A percentile compares a stretch with the other conserved stretches of the same genome.
These are phyloP conservation scores for Onthophagus sagittarius DNA, from an alignment of 2,888 invertebrate genomes.

Conservation along the genomic window DNA sequence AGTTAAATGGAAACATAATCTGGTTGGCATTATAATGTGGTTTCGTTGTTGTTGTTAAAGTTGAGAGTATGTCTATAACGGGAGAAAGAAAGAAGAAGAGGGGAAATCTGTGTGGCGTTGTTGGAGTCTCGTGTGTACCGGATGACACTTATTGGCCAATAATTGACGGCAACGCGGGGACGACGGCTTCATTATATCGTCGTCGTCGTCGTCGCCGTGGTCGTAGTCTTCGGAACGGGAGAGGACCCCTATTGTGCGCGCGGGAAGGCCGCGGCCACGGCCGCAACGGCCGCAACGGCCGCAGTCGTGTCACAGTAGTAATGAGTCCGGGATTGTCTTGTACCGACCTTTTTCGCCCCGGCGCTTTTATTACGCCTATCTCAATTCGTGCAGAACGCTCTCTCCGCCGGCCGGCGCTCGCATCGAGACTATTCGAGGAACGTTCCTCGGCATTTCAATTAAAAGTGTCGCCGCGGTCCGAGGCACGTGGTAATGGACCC, in stretches of 20 bases:
- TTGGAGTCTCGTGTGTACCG: constrained; percentile 30
- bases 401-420: neutral
- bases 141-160: constrained; percentile 45
- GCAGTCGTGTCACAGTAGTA: neutral
- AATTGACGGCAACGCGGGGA: constrained; percentile 45
- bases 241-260: neutral
- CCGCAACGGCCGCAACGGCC: neutral
- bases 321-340: neutral
- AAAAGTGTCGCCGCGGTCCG: neutral
- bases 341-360: neutral
- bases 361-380: neutral
- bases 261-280: neutral
- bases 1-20: too few relatives aligned
- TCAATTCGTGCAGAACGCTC: neutral
- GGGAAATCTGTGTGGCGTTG: neutral
- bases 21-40: too few relatives aligned
- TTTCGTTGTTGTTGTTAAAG: too few relatives aligned
- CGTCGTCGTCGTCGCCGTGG: constrained; percentile 29
- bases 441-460: neutral
- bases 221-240: neutral
- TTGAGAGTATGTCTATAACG: too few relatives aligned
- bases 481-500: neutral
- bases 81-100: too few relatives aligned
- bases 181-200: constrained; percentile 43
- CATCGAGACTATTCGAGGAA: neutral